phyloP scores from a whole-genome alignment of 1,140 invertebrate species.

The Lucilia sericata region DNA sequence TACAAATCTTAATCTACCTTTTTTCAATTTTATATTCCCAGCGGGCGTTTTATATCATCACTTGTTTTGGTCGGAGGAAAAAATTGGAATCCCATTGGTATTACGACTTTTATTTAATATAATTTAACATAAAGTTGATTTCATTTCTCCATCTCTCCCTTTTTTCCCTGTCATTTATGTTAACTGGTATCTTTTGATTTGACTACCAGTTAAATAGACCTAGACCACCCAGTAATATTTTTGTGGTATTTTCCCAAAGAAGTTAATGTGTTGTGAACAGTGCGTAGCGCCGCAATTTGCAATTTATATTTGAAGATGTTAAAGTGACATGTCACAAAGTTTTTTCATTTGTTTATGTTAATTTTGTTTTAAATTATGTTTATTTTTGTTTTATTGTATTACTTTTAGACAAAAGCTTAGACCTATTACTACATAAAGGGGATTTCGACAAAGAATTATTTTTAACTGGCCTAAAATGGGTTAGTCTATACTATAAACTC shows the following conservation, averaged over 20 bases:
- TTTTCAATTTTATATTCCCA: slow-evolving; percentile 11
- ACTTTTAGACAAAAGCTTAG: too few relatives aligned
- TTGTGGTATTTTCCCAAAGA: not conserved
- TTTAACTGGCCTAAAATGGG: too few relatives aligned
- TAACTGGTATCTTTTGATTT: not conserved
- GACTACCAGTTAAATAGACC: not conserved
- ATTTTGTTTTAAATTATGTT: not conserved
- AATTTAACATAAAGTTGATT: not conserved
- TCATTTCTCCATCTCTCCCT: not conserved
- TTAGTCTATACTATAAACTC: too few relatives aligned
- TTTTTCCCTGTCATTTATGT: not conserved
- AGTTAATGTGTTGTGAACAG: not conserved
- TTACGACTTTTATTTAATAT: not conserved
- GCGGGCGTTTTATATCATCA: not conserved
- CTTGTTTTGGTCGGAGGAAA: not conserved
- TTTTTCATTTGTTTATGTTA: slow-evolving; percentile 21
- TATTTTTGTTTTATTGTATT: not conserved
- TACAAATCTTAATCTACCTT: too few relatives aligned
- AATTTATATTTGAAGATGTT: not conserved
- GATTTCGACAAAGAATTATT: too few relatives aligned
- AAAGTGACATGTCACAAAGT: slow-evolving; percentile 8
- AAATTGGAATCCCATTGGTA: slow-evolving; percentile 19
- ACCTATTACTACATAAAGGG: too few relatives aligned
- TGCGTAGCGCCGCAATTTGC: not conserved
- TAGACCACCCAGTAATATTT: not conserved